Percentiles rank a stretch among this genome's conserved stretches.
Evolutionary conservation across 2,797 vertebrate species (phyloP).

Genomic region (Parauchenoglanis punctatus): DNA sequence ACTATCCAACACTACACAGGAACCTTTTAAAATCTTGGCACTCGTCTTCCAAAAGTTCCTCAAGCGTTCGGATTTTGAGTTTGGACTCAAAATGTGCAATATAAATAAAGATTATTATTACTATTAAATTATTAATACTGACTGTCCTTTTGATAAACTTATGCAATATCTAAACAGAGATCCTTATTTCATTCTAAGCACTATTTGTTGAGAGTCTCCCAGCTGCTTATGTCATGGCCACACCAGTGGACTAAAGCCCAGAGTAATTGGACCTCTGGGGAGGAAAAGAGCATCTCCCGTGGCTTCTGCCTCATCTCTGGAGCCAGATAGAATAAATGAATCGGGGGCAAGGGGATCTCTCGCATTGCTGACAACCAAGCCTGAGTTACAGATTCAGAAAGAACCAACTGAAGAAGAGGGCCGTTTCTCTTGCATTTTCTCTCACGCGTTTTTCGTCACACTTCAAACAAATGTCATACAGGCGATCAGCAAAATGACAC

Average conservation of each 20-base stretch:
- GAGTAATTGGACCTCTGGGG: slow-evolving; percentile 73
- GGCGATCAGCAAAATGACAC: slow-evolving; percentile 17
- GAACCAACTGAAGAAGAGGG: background rate
- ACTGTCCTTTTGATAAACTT: background rate
- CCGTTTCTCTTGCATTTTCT: background rate
- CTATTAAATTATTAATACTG: background rate
- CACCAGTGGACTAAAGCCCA: slow-evolving; percentile 67
- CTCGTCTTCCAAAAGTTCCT: background rate
- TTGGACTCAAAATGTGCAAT: background rate
- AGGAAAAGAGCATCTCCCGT: slow-evolving; percentile 55
- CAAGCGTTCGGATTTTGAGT: background rate
- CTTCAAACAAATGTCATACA: slow-evolving; percentile 35
- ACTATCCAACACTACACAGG: background rate
- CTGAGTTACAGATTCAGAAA: slow-evolving; percentile 10
- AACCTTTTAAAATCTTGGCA: background rate
- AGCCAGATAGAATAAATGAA: slow-evolving; percentile 39
- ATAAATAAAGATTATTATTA: background rate
- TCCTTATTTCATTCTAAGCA: slow-evolving; percentile 27
- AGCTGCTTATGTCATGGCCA: slow-evolving; percentile 43
- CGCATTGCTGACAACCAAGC: slow-evolving; percentile 28
- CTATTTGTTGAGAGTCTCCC: slow-evolving; percentile 30
- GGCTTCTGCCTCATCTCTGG: slow-evolving; percentile 59
- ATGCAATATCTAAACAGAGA: background rate
- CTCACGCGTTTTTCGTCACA: background rate
- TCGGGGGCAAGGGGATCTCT: slow-evolving; percentile 5